Base-by-base conservation (phyloP, 2,113 vertebrate species). In the Sinocyclocheilus grahami region DNA sequence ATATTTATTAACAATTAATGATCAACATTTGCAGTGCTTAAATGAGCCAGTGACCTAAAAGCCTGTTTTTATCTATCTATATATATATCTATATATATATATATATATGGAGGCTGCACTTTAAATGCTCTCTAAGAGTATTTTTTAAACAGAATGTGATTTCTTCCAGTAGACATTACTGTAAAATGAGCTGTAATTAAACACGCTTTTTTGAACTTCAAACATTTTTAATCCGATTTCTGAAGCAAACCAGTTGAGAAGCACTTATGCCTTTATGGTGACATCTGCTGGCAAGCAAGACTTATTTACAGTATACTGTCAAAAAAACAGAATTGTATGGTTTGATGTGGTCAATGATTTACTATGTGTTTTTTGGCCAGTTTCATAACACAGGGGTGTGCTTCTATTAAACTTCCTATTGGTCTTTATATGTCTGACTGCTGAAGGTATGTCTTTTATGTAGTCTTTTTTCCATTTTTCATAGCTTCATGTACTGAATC, bases 251-350 rank as follows among this genome's bases (percentile, higher is more conserved):
- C 18, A 60, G 48, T 12, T 22, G 51, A 78, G 53, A 79, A 76
- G 42, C 74, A 24, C 42, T 48, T 7, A 18, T 82, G 62, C 42
- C 46, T 71, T 71, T 67, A 37, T 55, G 48, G 81, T 71, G 81
- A 82, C 81, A 71, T 82, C 81, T 82, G 63, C n/a, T 82, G 81
- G 58, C 58, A 62, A 58, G 58, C 37, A 62, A 55, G 12, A 80
- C 33, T 42, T 62, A 13, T 62, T 62, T 42, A 30, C 30, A 30
- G 30, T 30, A 79, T 80, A 42, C 58, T 10, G 20, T 37, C 30
- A 22, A 62, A 80, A 80, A 39, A 42, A 62, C 33, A 60, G 5
- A 69, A 20, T 16, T 16, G 37, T 3, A 48, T 48, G 22, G n/a
- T 75, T 75, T 48, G 22, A 75, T 27, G 22, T 48, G 12, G 39